Evolutionary conservation across 1,140 invertebrate species (phyloP).

Genomic region (Armadillidium nasatum): DNA sequence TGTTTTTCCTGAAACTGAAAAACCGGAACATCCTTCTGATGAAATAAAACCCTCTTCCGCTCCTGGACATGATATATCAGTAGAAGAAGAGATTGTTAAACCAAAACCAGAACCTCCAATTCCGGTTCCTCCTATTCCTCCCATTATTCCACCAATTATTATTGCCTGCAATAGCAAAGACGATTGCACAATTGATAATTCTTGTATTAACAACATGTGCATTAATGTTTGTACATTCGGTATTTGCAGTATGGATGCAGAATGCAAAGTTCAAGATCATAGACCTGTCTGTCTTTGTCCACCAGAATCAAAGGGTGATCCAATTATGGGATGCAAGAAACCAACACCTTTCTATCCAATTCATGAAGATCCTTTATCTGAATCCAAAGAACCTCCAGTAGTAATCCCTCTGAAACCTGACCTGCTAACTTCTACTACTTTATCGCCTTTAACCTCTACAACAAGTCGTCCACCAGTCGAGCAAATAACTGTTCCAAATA

Average conservation of each 20-base stretch:
- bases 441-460: not conserved
- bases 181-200: slow-evolving; percentile 49
- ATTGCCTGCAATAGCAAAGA: slow-evolving; percentile 42
- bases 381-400: not conserved
- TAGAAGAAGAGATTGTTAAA: not conserved
- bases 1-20: not conserved
- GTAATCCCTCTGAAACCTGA: not conserved
- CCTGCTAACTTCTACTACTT: not conserved
- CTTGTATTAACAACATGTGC: slow-evolving; percentile 47
- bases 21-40: not conserved
- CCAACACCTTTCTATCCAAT: not conserved
- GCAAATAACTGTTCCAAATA: slow-evolving; percentile 50
- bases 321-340: slow-evolving; percentile 46
- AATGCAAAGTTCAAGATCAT: slow-evolving; percentile 47
- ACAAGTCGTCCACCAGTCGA: slow-evolving; percentile 61
- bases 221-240: slow-evolving; percentile 56
- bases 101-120: not conserved
- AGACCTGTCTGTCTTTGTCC: slow-evolving; percentile 47
- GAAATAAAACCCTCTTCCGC: slow-evolving; percentile 10
- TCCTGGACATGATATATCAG: too few species aligned
- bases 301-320: slow-evolving; percentile 46
- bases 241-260: slow-evolving; percentile 50
- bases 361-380: not conserved
- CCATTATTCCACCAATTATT: slow-evolving; percentile 21
- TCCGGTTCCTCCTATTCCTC: slow-evolving; percentile 24